phyloP scores from a whole-genome alignment of 2,888 invertebrate genomes.

The Isoperla grammatica region DNA sequence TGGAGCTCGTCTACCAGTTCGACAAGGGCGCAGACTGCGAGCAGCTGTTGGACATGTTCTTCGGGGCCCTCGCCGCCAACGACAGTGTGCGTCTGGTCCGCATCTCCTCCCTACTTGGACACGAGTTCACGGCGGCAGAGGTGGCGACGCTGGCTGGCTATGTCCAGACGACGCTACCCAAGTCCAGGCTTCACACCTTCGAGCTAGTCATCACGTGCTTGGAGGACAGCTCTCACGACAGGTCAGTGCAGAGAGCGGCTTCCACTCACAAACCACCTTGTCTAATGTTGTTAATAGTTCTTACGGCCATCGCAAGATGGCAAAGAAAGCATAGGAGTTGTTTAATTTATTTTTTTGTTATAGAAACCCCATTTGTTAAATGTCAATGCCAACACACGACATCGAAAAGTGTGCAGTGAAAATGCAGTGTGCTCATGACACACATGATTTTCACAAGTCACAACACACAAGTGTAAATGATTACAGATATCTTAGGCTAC shows the following conservation, averaged over 20 bases:
- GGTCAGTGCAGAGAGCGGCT: constrained; percentile 38
- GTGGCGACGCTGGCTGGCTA: constrained; percentile 47
- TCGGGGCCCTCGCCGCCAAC: constrained; percentile 47
- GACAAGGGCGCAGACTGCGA: constrained; percentile 41
- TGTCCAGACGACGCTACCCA: constrained; percentile 45
- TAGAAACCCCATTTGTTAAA: too few relatives aligned
- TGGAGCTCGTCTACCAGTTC: constrained; percentile 49
- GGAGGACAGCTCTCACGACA: constrained; percentile 48
- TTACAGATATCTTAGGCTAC: too few relatives aligned
- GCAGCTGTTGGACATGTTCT: constrained; percentile 46
- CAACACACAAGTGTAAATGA: too few relatives aligned
- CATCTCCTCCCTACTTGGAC: constrained; percentile 48
- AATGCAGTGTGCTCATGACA: too few relatives aligned
- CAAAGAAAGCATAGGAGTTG: too few relatives aligned
- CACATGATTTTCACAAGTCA: too few relatives aligned
- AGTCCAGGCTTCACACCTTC: constrained; percentile 48
- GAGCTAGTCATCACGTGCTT: constrained; percentile 50
- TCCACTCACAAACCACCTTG: too few relatives aligned
- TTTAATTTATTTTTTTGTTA: too few relatives aligned
- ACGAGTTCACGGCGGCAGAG: constrained; percentile 49
- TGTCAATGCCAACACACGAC: too few relatives aligned
- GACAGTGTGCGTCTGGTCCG: constrained; percentile 50
- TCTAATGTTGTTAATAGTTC: too few relatives aligned
- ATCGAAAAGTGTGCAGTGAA: too few relatives aligned
- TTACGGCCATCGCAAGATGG: too few relatives aligned